A percentile compares a stretch with the other conserved stretches of the same genome.
These are phyloP conservation scores for Chalcis sispes DNA, from an alignment of 2,888 invertebrate species.

Conservation along the genomic window DNA sequence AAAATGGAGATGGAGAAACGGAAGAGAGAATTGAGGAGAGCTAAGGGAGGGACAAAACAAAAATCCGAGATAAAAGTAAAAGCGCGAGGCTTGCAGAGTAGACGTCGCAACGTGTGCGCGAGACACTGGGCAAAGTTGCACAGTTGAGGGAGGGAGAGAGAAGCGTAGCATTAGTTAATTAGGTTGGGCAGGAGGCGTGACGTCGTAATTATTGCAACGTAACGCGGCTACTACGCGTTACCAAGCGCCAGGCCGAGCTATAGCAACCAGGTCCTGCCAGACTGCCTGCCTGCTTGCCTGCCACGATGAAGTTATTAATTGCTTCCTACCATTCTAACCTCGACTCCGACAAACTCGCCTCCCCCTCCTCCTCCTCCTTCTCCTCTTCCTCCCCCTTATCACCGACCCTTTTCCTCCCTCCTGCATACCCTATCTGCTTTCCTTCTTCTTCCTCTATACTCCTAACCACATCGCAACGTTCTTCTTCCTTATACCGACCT, in stretches of 20 bases:
- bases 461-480: too few species aligned
- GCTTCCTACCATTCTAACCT: slow-evolving; percentile 72
- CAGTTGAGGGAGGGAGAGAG: not conserved
- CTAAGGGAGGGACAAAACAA: too few species aligned
- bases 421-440: not conserved
- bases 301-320: slow-evolving; percentile 75
- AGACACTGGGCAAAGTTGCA: too few species aligned
- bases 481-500: not conserved
- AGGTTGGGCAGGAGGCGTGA: slow-evolving; percentile 74
- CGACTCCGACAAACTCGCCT: slow-evolving; percentile 62
- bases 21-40: too few species aligned
- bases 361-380: not conserved
- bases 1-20: not conserved
- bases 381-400: not conserved
- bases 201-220: slow-evolving; percentile 75
- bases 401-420: not conserved
- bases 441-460: too few species aligned
- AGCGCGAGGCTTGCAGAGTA: not conserved
- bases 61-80: slow-evolving; percentile 21
- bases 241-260: slow-evolving; percentile 56
- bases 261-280: slow-evolving; percentile 59
- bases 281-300: slow-evolving; percentile 60
- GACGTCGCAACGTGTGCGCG: not conserved
- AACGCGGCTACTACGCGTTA: slow-evolving; percentile 54
- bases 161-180: slow-evolving; percentile 70